A percentile compares a stretch with the other conserved stretches of the same genome.
Conservation (phyloP, 35 echinoderm and acorn worm genomes). For the Anneissia japonica region DNA sequence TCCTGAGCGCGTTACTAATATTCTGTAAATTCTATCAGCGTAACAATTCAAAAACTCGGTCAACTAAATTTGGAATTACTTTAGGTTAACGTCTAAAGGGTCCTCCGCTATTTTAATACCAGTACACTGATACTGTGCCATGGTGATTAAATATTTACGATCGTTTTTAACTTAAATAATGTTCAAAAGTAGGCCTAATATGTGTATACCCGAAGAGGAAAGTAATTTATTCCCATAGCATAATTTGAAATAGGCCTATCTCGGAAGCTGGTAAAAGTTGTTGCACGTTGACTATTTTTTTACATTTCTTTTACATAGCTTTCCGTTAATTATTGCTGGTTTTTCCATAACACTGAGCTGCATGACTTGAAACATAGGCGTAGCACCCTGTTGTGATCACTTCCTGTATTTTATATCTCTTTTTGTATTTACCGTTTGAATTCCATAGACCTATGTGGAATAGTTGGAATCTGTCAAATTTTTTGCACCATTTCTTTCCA, state of each 20-base stretch:
- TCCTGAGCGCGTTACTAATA: too few relatives aligned
- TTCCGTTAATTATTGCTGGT: neutral
- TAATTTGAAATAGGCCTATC: neutral
- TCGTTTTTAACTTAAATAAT: too few relatives aligned
- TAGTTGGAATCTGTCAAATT: neutral
- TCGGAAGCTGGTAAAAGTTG: neutral
- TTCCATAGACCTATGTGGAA: neutral
- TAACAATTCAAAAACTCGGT: too few relatives aligned
- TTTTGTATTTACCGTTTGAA: neutral
- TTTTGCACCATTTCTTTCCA: neutral
- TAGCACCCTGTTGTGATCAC: neutral
- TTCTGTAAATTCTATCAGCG: too few relatives aligned
- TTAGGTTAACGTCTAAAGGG: too few relatives aligned
- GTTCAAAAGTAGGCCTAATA: too few relatives aligned
- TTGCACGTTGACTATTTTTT: neutral
- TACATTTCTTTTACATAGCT: neutral
- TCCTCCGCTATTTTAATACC: too few relatives aligned
- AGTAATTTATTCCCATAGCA: neutral
- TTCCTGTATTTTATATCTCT: neutral
- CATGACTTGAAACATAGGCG: neutral
- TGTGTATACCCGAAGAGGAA: too few relatives aligned
- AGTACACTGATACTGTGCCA: too few relatives aligned
- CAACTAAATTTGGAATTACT: too few relatives aligned
- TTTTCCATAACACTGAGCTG: slow-evolving; percentile 1
- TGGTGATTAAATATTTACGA: too few relatives aligned